Evolutionary conservation across 1,140 invertebrate genomes (phyloP).

Genomic region (Drosophila sp.): DNA sequence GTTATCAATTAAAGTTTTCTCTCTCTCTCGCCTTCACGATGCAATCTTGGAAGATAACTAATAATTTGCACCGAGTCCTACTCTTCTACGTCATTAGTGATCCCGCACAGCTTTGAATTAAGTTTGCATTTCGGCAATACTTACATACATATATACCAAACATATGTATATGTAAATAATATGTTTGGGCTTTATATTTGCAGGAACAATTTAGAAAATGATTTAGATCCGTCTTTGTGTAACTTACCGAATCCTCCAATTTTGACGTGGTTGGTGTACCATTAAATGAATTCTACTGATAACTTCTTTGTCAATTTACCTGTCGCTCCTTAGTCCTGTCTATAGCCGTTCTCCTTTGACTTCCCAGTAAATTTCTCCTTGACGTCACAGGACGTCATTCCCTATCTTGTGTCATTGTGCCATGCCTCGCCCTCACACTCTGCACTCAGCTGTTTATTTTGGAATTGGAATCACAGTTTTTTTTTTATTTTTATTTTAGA

Average conservation of each 20-base stretch:
- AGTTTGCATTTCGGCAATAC: too few relatives aligned
- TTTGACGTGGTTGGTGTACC: too few relatives aligned
- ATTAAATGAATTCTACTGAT: too few relatives aligned
- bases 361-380: not conserved
- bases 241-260: too few relatives aligned
- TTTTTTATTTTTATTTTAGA: constrained; percentile 14
- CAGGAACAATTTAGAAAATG: too few relatives aligned
- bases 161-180: too few relatives aligned
- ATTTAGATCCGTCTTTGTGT: too few relatives aligned
- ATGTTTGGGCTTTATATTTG: too few relatives aligned
- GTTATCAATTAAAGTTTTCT: constrained; percentile 16
- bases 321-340: too few relatives aligned
- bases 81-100: not conserved
- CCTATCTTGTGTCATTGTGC: not conserved
- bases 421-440: not conserved
- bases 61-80: not conserved
- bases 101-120: not conserved
- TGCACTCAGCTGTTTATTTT: constrained; percentile 3
- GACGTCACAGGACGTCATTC: not conserved
- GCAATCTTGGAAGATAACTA: not conserved
- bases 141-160: too few relatives aligned
- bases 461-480: constrained; percentile 4
- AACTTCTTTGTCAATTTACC: too few relatives aligned
- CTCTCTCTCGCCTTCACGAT: not conserved
- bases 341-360: too few relatives aligned